Evolutionary conservation across 30 jellyfish, hydroid and myxozoan genomes (phyloP), one percentile per base, ranked within the genome.

Genomic region (Cassiopea andromeda): DNA sequence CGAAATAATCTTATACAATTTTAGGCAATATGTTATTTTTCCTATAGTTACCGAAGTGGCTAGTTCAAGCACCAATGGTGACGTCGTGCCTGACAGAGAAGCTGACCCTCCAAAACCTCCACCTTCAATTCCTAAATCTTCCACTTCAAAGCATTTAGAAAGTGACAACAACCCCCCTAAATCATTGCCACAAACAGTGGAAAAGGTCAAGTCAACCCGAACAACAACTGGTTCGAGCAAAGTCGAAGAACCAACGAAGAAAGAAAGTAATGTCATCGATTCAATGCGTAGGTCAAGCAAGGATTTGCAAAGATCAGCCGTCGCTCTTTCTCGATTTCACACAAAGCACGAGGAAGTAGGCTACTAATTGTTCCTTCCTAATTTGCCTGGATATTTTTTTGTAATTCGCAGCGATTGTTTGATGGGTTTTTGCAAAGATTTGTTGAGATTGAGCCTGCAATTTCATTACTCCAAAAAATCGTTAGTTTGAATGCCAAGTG

Each of bases 281-380:
- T 54, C 89, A 46, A 80, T 90, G 92, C 85, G 80, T 38, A 71
- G 97, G 45, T 90, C 97, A 9, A 85, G 75, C 71, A 81, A 83
- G 60, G 97, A 90, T 77, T 74, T 90, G 75, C 89, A 81, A 9
- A 43, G 97, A 38, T 77, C 97, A 48, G 84, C 97, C 0, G 97
- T 90, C 1, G 89, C 97, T 46, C 70, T 90, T 44, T 88, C 97
- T 16, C 79, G 97, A 48, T 90, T 81, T 58, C 88, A 90, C 57
- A 43, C 76, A 9, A 93, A 81, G 19, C 92, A 59, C 14, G 81
- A 81, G 59, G 97, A 90, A 83, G 97, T 90, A 81, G 0, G 85
- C 4, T 13, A 46, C 38, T 27, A 27, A 27, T 27, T 27, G 38
- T 27, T 27, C 38, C 38, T 27, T 27, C 38, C 38, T 27, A 27